Conservation (phyloP, 2,113 vertebrate genomes). For the Gallinago media region DNA sequence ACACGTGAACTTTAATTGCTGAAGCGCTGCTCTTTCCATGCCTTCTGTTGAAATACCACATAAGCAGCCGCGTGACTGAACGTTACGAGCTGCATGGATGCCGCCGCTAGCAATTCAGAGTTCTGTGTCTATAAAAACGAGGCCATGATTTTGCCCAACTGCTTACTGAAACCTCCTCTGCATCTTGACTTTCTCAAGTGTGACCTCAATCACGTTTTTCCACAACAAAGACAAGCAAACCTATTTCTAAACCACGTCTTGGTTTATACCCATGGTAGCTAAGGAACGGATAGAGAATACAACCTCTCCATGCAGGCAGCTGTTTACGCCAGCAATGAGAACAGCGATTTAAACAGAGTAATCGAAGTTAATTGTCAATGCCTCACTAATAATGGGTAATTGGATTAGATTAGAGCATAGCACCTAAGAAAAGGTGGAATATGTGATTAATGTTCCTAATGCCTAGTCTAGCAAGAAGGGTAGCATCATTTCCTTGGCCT, state of each 20-base stretch:
- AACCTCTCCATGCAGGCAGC: background rate
- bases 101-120: background rate
- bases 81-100: background rate
- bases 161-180: background rate
- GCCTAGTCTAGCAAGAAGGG: background rate
- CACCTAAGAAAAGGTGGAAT: background rate
- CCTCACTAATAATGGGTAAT: background rate
- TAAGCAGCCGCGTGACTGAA: background rate
- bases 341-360: background rate
- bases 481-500: background rate
- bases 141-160: background rate
- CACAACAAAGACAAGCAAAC: background rate
- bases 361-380: background rate
- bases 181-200: slow-evolving; percentile 5
- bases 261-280: background rate
- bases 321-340: background rate
- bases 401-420: background rate
- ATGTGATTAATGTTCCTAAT: background rate
- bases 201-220: slow-evolving; percentile 3
- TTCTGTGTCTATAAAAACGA: background rate
- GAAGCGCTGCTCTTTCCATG: background rate
- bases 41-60: background rate
- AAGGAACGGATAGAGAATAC: background rate
- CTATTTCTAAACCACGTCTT: fast-evolving
- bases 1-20: background rate